Evolutionary conservation across 2,888 invertebrate species (phyloP).

Genomic region (Allophyes oxyacanthae): DNA sequence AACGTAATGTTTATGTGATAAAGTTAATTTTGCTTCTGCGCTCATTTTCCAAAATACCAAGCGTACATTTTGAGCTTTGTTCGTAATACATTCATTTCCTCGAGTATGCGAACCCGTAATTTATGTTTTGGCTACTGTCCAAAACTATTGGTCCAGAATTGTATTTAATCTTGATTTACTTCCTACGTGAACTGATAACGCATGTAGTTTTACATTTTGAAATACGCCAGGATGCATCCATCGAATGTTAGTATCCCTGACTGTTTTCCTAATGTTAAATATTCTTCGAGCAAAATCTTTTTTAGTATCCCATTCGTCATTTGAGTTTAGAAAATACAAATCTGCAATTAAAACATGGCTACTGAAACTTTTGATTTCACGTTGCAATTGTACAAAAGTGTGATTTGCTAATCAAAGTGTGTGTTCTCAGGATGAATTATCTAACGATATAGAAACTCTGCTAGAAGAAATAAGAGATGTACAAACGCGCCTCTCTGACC

Average conservation of each 20-base stretch:
- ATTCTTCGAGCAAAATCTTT: too few relatives aligned
- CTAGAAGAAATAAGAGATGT: constrained; percentile 91
- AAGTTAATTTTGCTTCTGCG: constrained; percentile 24
- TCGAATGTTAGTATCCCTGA: constrained; percentile 1
- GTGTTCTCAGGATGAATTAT: constrained; percentile 90
- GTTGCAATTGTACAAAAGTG: constrained; percentile 56
- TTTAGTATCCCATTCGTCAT: not conserved
- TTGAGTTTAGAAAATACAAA: constrained; percentile 2
- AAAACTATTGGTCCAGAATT: constrained; percentile 54
- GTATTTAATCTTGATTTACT: constrained; percentile 66
- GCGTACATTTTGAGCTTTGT: constrained; percentile 24
- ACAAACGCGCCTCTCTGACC: constrained; percentile 91
- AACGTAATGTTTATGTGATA: constrained; percentile 21
- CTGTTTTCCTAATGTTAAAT: too few relatives aligned
- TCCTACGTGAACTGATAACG: constrained; percentile 49
- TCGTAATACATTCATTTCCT: constrained; percentile 24
- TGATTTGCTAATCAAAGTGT: constrained; percentile 79
- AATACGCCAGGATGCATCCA: constrained; percentile 31
- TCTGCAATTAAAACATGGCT: not conserved
- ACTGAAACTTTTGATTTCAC: constrained; percentile 56
- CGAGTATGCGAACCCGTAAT: constrained; percentile 47
- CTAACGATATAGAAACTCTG: constrained; percentile 92
- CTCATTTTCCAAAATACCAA: constrained; percentile 17
- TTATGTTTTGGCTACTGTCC: constrained; percentile 63
- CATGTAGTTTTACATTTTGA: constrained; percentile 31